Evolutionary conservation across 2,888 invertebrate genomes (phyloP), one percentile per base, ranked within the genome.

Genomic region (Frankliniella fusca): DNA sequence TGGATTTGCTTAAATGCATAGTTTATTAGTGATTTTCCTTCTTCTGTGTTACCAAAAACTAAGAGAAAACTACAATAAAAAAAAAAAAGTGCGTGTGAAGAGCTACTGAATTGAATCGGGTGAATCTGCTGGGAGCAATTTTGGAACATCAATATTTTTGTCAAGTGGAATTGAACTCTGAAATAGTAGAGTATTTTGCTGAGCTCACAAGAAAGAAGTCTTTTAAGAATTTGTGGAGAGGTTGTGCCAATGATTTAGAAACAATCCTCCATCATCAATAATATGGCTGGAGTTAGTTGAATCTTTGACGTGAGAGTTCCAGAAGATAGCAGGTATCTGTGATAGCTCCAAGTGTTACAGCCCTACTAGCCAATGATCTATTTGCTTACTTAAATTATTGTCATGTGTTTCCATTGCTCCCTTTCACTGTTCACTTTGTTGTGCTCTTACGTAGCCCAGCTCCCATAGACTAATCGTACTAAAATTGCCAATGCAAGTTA

Each of bases 1-100:
- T 76, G 70, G 70, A 76, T 76, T 76, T 76, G 70, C 70, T 76
- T 76, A 76, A 76, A 76, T 27, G 70, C 70, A 76, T 76, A 76
- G 70, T 76, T 76, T 76, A 76, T 76, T 76, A 76, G 70, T 76
- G 70, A 76, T 76, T 76, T 76, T 23, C 70, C 70, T 27, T 76
- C 70, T 76, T 76, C 70, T 76, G 27, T 76, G 70, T 76, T 76
- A 76, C 70, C 70, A 76, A 76, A 76, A 76, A 76, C 70, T 76
- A 76, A 76, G 70, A 76, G 23, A 76, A 76, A 76, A 76, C 27
- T 23, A 76, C 27, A 27, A 76, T 76, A 27, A 27, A 76, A 76
- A 27, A 27, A 27, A 76, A 76, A 27, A 54, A 20, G 54, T 76
- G 70, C 2, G 70, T 27, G 70, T 76, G 70, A 27, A 23, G 70